Evolutionary conservation across 2,888 invertebrate genomes (phyloP), one percentile per base, ranked within the genome.

Genomic region (Lasioglossum pauxillum): DNA sequence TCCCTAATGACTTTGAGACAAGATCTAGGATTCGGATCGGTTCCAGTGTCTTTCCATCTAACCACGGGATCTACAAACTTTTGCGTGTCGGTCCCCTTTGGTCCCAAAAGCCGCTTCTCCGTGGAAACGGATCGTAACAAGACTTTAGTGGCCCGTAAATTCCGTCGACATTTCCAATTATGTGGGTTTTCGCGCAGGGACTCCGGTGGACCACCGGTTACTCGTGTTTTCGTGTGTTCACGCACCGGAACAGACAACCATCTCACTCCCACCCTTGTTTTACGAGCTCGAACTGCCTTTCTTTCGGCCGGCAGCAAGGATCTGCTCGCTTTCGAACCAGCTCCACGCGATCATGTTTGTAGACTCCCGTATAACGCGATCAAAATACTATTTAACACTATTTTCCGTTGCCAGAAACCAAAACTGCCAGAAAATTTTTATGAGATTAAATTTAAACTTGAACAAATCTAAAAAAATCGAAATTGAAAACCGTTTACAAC

Each of bases 1-100:
- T 90, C 90, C 90, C 93, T 94, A 94, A 94, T 94, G 94, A 94
- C 92, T 91, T 80, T 31, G 87, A 91, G 94, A 94, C 93, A 94
- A 94, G 93, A 94, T 94, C 94, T 92, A 84, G 78, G 81, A 88
- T 86, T 64, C 85, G 79, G 83, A 88, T 89, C 87, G 79, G 79
- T 83, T 85, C 74, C 74, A 77, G 49, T 67, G 77, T 84, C 76
- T 31, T 84, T 67, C 82, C 87, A 93, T 92, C 92, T 92, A 84
- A 77, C 75, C 87, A 88, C 84, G 82, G 84, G 92, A 93, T 93
- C 93, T 92, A 91, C 91, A 88, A 89, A 89, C 84, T 91, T 92
- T 92, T 90, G 90, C 92, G 91, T 89, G 92, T 91, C 88, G 85
- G 78, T 44, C 44, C 80, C 84, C 80, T 74, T 93, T 88, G 85